Percentiles rank a stretch among this genome's conserved stretches.
phyloP scores from a whole-genome alignment of 92 coral and sea anemone genomes.

The Parazoanthus swiftii region DNA sequence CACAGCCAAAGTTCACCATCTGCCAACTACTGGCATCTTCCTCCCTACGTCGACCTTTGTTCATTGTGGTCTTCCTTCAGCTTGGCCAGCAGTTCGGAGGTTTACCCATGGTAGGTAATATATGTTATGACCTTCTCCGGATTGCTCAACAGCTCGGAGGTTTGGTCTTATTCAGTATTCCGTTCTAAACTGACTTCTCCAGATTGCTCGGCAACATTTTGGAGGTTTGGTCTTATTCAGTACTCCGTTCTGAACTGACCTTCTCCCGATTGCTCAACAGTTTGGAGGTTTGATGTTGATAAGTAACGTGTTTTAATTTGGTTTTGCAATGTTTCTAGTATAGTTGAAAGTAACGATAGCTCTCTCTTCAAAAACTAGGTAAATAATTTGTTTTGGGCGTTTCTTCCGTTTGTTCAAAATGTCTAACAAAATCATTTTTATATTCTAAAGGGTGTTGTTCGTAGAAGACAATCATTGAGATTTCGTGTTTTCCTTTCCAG shows the following conservation, averaged over 20 bases:
- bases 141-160: background rate
- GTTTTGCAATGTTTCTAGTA: too few relatives aligned
- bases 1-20: constrained; percentile 17
- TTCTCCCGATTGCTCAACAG: too few relatives aligned
- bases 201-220: too few relatives aligned
- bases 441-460: background rate
- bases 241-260: too few relatives aligned
- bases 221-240: too few relatives aligned
- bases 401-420: too few relatives aligned
- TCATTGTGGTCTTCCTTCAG: constrained; percentile 23
- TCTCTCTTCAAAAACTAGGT: too few relatives aligned
- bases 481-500: background rate
- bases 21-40: constrained; percentile 14
- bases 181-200: too few relatives aligned
- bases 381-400: too few relatives aligned
- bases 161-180: background rate
- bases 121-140: background rate
- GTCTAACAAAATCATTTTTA: too few relatives aligned
- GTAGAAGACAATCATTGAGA: background rate
- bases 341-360: too few relatives aligned
- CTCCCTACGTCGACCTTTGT: constrained; percentile 34
- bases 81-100: constrained; percentile 34
- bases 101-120: constrained; percentile 17
- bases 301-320: too few relatives aligned
- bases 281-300: background rate